These are phyloP conservation scores for Serilophus lunatus DNA, from an alignment of 2,113 vertebrate species.

Conservation along the genomic window DNA sequence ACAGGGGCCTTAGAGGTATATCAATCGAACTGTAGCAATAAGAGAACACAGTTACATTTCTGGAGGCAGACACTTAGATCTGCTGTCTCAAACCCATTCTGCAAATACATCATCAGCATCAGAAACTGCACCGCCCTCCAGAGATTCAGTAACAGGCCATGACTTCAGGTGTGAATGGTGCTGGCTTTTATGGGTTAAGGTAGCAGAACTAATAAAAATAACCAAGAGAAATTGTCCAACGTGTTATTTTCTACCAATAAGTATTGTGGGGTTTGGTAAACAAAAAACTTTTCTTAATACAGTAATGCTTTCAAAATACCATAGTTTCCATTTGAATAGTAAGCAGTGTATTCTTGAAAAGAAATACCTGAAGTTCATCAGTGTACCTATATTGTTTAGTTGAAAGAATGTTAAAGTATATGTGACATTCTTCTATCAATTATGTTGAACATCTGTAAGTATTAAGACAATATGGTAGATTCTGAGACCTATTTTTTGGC, in stretches of 20 bases:
- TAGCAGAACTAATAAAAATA: background rate
- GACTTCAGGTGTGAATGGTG: background rate
- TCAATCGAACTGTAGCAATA: background rate
- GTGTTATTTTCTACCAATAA: background rate
- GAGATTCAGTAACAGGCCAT: background rate
- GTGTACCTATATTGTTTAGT: background rate
- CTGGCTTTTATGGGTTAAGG: background rate
- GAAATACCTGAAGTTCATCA: background rate
- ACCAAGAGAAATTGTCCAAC: background rate
- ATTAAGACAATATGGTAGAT: background rate
- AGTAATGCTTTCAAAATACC: background rate
- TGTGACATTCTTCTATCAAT: background rate
- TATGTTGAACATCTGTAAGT: background rate
- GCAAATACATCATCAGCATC: fast-evolving
- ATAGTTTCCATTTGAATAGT: background rate
- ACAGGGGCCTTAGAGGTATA: background rate
- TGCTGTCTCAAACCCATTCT: background rate
- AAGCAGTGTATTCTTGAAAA: background rate
- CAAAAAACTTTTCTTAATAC: background rate
- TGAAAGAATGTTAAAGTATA: background rate
- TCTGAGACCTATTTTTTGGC: background rate
- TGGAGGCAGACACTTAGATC: background rate
- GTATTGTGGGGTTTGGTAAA: background rate
- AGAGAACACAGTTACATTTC: background rate
- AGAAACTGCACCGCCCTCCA: background rate